phyloP scores from a whole-genome alignment of 2,888 invertebrate species.

The Amblyjoppa proteus region DNA sequence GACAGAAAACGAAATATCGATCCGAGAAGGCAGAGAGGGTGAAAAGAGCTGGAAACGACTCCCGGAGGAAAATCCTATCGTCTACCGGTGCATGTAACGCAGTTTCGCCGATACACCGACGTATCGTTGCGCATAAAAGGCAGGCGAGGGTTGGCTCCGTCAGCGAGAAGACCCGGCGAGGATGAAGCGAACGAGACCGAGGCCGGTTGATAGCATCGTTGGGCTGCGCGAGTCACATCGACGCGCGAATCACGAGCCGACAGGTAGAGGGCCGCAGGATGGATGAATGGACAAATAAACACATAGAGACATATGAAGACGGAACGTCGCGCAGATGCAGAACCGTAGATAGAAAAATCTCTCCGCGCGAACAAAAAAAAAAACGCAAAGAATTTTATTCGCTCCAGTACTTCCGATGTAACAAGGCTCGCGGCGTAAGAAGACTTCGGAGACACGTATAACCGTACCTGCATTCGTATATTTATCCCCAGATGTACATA shows the following conservation, averaged over 20 bases:
- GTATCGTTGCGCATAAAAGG: slow-evolving; percentile 21
- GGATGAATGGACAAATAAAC: slow-evolving; percentile 17
- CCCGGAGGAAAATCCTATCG: slow-evolving; percentile 8
- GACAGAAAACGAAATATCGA: neutral
- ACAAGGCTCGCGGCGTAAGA: neutral
- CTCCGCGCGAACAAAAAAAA: neutral
- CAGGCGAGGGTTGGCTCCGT: neutral
- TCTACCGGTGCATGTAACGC: slow-evolving; percentile 10
- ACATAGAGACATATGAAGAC: slow-evolving; percentile 37
- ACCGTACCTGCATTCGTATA: neutral
- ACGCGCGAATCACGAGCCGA: slow-evolving; percentile 6
- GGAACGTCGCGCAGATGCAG: neutral
- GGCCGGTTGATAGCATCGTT: slow-evolving; percentile 7
- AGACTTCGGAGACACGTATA: neutral
- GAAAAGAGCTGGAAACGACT: slow-evolving; percentile 10
- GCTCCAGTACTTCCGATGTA: slow-evolving; percentile 28
- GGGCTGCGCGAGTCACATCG: slow-evolving; percentile 1
- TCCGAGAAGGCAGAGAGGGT: neutral
- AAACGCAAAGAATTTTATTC: slow-evolving; percentile 38
- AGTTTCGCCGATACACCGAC: slow-evolving; percentile 13
- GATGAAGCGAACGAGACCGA: neutral
- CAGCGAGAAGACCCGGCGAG: slow-evolving; percentile 12
- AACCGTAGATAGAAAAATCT: neutral
- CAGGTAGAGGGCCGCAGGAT: slow-evolving; percentile 5
- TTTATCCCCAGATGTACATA: neutral